Evolutionary conservation across 1,140 invertebrate species (phyloP), one percentile per base, ranked within the genome.

Genomic region (Euglossa dilemma): DNA sequence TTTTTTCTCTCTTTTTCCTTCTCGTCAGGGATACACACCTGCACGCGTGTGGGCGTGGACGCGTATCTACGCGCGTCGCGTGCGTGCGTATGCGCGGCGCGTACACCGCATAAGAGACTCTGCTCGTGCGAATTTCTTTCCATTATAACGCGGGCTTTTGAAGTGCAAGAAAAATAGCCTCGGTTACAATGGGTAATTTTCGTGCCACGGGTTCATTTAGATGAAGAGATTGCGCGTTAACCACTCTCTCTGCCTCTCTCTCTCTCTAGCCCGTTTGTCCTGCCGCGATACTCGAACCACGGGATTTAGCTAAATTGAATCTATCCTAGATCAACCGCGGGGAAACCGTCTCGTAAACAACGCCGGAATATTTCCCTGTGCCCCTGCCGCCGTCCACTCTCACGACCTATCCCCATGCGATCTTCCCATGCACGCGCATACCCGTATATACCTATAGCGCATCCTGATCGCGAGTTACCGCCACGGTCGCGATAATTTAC

Each of bases 121-220:
- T 23, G 11, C 61, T 59, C 64, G 73, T 82, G 80, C 64, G 80
- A 82, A 82, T 77, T 76, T 77, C 73, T 82, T 69, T 69, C 64
- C 64, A 77, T 76, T 82, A 82, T 77, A 36, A 52, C 54, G 23
- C 28, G 45, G 28, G 18, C 18, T 83, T 83, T 83, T 83, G 73
- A 77, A 83, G 80, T 63, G 63, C 47, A 81, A 83, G 80, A 83
- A 83, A 83, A 83, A 77, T 77, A 61, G 80, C 80, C 66, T 81
- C 50, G 47, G 56, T 83, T 83, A 77, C 73, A 83, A 77, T 77
- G 80, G 80, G 64, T 83, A 77, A 76, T 83, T 83, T 83, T 77
- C 80, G 80, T 81, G 80, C 80, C 80, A 66, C 71, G 43, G 72
- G 72, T 54, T 81, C 80, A 81, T 81, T 81, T 81, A 81, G 80